phyloP scores from a whole-genome alignment of 2,888 invertebrate species.

The Clivina fossor region DNA sequence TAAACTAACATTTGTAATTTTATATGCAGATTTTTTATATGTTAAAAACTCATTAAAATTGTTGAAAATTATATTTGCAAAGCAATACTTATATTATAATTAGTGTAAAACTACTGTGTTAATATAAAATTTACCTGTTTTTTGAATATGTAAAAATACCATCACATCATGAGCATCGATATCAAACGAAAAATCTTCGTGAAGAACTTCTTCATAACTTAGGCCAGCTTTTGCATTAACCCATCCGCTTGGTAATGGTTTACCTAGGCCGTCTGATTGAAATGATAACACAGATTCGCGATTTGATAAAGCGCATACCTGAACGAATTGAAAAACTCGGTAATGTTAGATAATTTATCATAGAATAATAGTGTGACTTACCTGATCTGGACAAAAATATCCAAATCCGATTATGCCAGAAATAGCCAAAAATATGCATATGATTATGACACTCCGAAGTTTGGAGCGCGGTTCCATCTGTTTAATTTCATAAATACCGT shows the following conservation, averaged over 20 bases:
- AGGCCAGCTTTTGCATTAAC: constrained; percentile 66
- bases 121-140: constrained; percentile 79
- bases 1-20: too few species aligned
- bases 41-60: too few species aligned
- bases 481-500: constrained; percentile 78
- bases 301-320: constrained; percentile 74
- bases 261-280: constrained; percentile 57
- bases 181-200: constrained; percentile 85
- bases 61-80: too few species aligned
- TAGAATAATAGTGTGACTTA: constrained; percentile 49
- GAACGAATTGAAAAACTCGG: too few species aligned
- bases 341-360: constrained; percentile 5
- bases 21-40: too few species aligned
- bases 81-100: too few species aligned
- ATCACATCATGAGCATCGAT: constrained; percentile 94
- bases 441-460: constrained; percentile 76
- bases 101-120: too few species aligned
- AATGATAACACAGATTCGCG: constrained; percentile 54
- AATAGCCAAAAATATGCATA: constrained; percentile 79
- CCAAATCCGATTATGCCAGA: constrained; percentile 88
- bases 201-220: constrained; percentile 83
- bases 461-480: constrained; percentile 82
- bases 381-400: constrained; percentile 87
- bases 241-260: constrained; percentile 47
- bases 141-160: constrained; percentile 98